phyloP scores from a whole-genome alignment of 1,140 invertebrate genomes.

The Bombus confusus region DNA sequence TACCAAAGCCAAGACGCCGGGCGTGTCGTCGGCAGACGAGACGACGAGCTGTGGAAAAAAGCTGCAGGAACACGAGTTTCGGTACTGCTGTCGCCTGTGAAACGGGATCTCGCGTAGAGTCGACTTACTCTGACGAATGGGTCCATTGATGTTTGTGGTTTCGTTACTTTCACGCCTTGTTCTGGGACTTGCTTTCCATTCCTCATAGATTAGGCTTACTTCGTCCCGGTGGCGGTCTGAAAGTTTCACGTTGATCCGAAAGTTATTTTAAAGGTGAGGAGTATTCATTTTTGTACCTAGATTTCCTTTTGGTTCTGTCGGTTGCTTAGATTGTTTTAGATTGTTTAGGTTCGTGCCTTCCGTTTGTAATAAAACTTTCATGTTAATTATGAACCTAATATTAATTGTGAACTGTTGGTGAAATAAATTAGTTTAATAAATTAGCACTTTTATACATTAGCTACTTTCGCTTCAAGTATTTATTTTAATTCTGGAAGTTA shows the following conservation, averaged over 20 bases:
- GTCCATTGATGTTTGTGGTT: not conserved
- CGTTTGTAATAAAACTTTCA: too few relatives aligned
- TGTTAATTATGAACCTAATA: too few relatives aligned
- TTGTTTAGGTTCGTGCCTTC: too few relatives aligned
- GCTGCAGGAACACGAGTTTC: not conserved
- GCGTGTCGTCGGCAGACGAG: slow-evolving; percentile 22
- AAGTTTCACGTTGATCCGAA: not conserved
- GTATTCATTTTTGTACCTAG: not conserved
- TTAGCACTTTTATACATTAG: too few relatives aligned
- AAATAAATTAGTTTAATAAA: too few relatives aligned
- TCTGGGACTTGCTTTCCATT: not conserved
- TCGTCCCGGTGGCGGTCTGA: not conserved
- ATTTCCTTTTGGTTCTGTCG: too few relatives aligned
- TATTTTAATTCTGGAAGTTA: too few relatives aligned
- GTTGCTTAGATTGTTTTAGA: too few relatives aligned
- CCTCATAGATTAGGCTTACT: not conserved
- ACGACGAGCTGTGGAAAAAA: not conserved
- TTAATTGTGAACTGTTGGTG: too few relatives aligned
- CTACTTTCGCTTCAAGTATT: too few relatives aligned
- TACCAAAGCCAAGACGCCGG: not conserved
- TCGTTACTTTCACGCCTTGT: not conserved
- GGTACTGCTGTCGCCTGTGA: not conserved
- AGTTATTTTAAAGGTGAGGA: not conserved
- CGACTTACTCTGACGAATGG: not conserved
- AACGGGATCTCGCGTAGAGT: slow-evolving; percentile 16